Evolutionary conservation across 1,140 invertebrate genomes (phyloP).

Genomic region (Aphaenogaster floridana): DNA sequence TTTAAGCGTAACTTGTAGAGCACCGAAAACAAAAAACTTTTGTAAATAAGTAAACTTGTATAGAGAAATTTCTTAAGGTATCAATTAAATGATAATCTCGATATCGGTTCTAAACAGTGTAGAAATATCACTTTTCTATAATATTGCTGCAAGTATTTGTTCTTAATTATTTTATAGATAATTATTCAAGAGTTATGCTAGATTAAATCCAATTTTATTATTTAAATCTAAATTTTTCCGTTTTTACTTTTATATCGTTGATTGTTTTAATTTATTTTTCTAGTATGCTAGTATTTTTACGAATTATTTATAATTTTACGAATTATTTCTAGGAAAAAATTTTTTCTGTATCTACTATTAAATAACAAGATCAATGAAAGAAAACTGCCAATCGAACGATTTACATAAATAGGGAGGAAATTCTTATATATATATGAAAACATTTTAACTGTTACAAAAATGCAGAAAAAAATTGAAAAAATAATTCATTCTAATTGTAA

Average conservation of each 20-base stretch:
- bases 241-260: background rate
- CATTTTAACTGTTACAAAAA: slow-evolving; percentile 28
- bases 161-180: slow-evolving; percentile 21
- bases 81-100: slow-evolving; percentile 12
- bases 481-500: slow-evolving; percentile 13
- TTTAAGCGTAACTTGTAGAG: background rate
- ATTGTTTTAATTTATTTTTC: background rate
- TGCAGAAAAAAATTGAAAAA: background rate
- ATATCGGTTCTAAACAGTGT: background rate
- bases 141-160: background rate
- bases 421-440: slow-evolving; percentile 8
- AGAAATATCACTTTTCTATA: background rate
- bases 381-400: slow-evolving; percentile 50
- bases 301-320: background rate
- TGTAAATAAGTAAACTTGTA: slow-evolving; percentile 46
- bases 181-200: background rate
- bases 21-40: background rate
- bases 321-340: background rate
- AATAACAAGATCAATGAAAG: slow-evolving; percentile 28
- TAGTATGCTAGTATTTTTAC: background rate
- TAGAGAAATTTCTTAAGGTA: slow-evolving; percentile 38
- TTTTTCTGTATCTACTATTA: background rate
- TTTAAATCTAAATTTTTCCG: background rate
- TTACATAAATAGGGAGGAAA: slow-evolving; percentile 38
- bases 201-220: slow-evolving; percentile 14